A percentile compares a stretch with the other conserved stretches of the same genome.
phyloP scores from a whole-genome alignment of 2,888 invertebrate genomes.

The Netelia inedita region DNA sequence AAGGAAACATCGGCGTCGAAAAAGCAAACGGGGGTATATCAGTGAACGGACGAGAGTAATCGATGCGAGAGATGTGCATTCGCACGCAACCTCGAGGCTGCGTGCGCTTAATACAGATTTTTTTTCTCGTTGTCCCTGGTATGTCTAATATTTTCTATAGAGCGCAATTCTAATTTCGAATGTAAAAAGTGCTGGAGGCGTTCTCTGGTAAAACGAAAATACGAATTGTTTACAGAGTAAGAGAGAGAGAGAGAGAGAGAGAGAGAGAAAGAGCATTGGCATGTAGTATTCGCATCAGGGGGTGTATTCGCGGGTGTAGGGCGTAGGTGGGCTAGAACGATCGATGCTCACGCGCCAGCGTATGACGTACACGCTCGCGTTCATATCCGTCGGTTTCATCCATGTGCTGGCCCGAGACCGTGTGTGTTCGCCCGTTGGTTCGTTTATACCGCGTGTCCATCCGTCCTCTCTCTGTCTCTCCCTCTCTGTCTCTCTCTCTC shows the following conservation, averaged over 20 bases:
- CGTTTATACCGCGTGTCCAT: slow-evolving; percentile 6
- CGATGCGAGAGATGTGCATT: neutral
- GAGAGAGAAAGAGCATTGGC: neutral
- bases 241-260: too few species aligned
- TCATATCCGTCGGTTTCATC: neutral
- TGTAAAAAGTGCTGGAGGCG: neutral
- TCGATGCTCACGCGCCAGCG: slow-evolving; percentile 13
- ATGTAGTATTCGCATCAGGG: neutral
- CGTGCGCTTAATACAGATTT: neutral
- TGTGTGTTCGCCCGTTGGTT: neutral
- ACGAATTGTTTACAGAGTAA: neutral
- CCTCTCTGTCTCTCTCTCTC: neutral
- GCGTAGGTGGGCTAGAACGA: neutral
- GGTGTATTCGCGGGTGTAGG: neutral
- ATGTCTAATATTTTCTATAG: neutral
- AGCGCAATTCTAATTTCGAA: neutral
- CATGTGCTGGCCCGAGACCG: neutral
- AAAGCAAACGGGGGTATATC: too few species aligned
- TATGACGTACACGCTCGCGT: slow-evolving; percentile 14
- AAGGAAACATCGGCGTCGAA: too few species aligned
- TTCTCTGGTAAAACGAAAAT: neutral
- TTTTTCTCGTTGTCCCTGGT: neutral
- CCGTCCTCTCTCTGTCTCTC: neutral
- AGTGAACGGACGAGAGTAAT: too few species aligned
- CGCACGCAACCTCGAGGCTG: neutral